Base-by-base conservation (phyloP, 2,888 invertebrate species). In the Pristionchus maxplancki region DNA sequence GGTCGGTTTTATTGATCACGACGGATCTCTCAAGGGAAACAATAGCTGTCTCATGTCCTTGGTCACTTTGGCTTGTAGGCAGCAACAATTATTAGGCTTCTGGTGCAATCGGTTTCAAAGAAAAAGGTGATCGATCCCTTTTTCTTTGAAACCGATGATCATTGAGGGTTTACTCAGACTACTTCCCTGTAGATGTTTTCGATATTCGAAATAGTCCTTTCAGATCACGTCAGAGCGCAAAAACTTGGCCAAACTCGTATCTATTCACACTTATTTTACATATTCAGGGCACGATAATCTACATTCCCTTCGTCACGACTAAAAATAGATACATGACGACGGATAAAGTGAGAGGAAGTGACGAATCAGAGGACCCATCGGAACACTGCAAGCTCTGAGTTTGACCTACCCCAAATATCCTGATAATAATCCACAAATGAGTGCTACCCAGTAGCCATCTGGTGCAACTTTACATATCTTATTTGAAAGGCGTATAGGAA, bases 261-360 rank as follows among this genome's bases (percentile, higher is more conserved):
- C n/a, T n/a, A n/a, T n/a, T n/a, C n/a, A n/a, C n/a, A 6, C 58
- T 24, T 6, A 9, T n/a, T 58, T 24, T 58, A 58, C 58, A 24
- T 5, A 15, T 81, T 48, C 81, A 81, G 81, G 81, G 81, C n/a
- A 81, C 48, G 6, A 48, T 81, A 28, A 34, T 50, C 50, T 83
- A 83, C 37, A 20, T 53, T 34, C 82, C 82, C 53, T 83, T 83
- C 44, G 82, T 83, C 20, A 44, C 78, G 78, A 44, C 44, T 1
- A 17, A 78, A 34, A 78, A 78, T 28, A 24, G 44, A 44, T 78
- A 78, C 78, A 78, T 28, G 40, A n/a, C 1, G 24, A 24, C 24
- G 11, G 78, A 78, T 8, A 40, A 1, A 0, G 13, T 20, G 48
- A 20, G 8, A 2, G 78, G 28, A 40, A 78, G 48, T 48, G 44